A percentile compares a stretch with the other conserved stretches of the same genome.
phyloP scores from a whole-genome alignment of 2,797 vertebrate genomes.

The Sciurus carolinensis region DNA sequence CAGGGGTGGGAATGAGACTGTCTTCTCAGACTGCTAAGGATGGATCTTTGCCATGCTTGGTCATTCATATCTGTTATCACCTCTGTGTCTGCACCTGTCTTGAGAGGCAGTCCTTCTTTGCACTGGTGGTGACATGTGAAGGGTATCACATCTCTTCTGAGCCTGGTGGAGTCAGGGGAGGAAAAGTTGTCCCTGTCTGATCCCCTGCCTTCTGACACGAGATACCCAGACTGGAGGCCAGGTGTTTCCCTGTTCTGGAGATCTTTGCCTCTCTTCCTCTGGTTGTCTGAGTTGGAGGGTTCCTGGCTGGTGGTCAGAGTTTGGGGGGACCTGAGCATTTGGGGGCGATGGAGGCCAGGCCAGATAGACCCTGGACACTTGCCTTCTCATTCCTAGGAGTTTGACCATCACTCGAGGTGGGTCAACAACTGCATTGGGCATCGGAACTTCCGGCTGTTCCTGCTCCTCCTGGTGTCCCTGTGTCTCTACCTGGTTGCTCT shows the following conservation, averaged over 20 bases:
- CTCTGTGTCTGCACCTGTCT: too few species aligned
- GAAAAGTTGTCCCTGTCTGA: not conserved
- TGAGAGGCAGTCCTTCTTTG: too few species aligned
- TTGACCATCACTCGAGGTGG: slow-evolving; percentile 86
- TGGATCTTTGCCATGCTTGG: too few species aligned
- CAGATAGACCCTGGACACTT: not conserved
- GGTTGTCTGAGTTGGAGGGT: not conserved
- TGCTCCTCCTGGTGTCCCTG: slow-evolving; percentile 79
- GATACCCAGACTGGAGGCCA: not conserved
- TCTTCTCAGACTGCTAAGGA: too few species aligned
- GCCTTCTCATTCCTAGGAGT: slow-evolving; percentile 73
- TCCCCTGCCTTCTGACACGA: not conserved
- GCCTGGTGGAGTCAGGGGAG: not conserved
- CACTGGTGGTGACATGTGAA: not conserved
- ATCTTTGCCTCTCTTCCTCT: not conserved
- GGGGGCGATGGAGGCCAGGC: not conserved
- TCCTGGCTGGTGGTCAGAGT: not conserved
- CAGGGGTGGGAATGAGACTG: too few species aligned
- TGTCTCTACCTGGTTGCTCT: slow-evolving; percentile 66
- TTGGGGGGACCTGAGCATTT: not conserved
- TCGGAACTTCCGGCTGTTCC: slow-evolving; percentile 82
- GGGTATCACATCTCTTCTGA: not conserved
- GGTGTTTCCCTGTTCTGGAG: not conserved
- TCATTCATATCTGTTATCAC: too few species aligned
- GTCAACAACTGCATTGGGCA: slow-evolving; percentile 86